Evolutionary conservation across 2,888 invertebrate genomes (phyloP).

Genomic region (Agrochola lota): DNA sequence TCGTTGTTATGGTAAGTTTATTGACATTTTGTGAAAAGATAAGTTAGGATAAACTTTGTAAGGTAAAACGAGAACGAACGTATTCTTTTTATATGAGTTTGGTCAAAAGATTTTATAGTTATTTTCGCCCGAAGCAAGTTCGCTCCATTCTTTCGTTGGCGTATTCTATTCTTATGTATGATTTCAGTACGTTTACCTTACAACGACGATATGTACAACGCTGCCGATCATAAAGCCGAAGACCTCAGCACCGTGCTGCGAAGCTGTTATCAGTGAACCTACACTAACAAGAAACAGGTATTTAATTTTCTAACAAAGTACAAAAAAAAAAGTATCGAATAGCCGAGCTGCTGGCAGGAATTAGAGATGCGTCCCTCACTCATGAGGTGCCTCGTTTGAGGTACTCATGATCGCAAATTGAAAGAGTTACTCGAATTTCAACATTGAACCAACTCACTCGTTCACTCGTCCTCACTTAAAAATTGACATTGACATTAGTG

Average conservation of each 20-base stretch:
- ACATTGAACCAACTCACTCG: too few species aligned
- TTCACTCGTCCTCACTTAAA: too few species aligned
- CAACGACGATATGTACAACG: conserved; percentile 84
- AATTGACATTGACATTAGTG: too few species aligned
- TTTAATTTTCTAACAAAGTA: background rate
- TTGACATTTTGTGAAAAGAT: background rate
- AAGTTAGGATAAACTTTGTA: background rate
- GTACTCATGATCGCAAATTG: too few species aligned
- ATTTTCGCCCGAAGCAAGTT: background rate
- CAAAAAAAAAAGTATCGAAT: background rate
- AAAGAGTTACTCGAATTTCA: too few species aligned
- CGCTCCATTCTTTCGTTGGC: background rate
- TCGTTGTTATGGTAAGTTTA: conserved; percentile 90
- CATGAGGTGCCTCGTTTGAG: too few species aligned
- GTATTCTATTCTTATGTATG: background rate
- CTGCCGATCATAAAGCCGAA: conserved; percentile 84
- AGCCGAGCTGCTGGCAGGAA: too few species aligned
- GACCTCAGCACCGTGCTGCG: conserved; percentile 79
- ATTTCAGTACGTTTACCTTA: conserved; percentile 83
- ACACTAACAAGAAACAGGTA: conserved; percentile 81
- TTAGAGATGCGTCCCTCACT: too few species aligned
- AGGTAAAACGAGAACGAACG: background rate
- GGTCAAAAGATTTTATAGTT: background rate
- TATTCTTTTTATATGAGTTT: background rate
- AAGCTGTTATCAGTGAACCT: conserved; percentile 81